phyloP scores from a whole-genome alignment of 2,113 vertebrate species.

The Ammodramus savannarum region DNA sequence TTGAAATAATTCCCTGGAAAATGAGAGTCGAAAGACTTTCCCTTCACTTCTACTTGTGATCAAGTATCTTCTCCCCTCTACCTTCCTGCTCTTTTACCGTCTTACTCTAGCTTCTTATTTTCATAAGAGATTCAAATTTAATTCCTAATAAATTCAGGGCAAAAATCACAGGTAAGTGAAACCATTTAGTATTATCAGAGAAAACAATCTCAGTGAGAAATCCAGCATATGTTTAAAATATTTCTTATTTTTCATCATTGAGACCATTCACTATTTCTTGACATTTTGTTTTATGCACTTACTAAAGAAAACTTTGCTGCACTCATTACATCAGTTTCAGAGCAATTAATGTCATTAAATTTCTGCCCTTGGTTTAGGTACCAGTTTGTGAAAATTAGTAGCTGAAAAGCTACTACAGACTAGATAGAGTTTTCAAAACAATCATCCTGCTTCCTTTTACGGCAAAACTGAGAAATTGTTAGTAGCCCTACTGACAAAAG shows the following conservation, averaged over 20 bases:
- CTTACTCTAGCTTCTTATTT: background rate
- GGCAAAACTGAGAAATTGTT: background rate
- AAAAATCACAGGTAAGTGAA: background rate
- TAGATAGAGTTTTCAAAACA: background rate
- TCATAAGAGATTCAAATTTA: background rate
- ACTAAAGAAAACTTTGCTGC: background rate
- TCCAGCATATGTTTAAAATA: background rate
- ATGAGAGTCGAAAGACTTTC: background rate
- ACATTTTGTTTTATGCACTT: background rate
- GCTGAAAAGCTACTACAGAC: background rate
- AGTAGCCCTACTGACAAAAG: background rate
- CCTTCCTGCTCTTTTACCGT: background rate
- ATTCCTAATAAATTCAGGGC: background rate
- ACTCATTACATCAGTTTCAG: background rate
- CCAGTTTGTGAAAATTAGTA: background rate
- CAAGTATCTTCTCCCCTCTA: background rate
- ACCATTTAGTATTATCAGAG: background rate
- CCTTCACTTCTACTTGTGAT: background rate
- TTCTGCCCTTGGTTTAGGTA: background rate
- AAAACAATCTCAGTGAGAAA: background rate
- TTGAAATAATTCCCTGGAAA: background rate
- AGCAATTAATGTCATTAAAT: background rate
- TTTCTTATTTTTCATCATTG: background rate
- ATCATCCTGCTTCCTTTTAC: background rate
- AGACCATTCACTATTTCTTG: background rate